Base-by-base conservation (phyloP, 2,113 vertebrate genomes). In the Poeciliopsis occidentalis region DNA sequence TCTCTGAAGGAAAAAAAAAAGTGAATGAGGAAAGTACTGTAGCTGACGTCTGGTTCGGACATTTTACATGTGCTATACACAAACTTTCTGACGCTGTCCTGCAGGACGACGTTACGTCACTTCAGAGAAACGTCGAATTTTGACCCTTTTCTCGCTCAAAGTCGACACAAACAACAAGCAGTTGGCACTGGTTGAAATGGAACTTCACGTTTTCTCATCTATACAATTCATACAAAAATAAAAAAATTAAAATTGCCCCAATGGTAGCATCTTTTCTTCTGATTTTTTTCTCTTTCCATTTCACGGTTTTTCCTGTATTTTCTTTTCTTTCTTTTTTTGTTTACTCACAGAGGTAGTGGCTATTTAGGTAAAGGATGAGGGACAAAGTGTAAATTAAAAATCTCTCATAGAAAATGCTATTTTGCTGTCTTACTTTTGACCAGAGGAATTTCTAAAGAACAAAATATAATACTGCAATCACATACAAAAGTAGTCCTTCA, bases 401-500 rank as follows among this genome's bases (percentile, higher is more conserved):
- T 92, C 90, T 92, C 86, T 89, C 89, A 89, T 94, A 94, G 87
- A 94, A 95, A 94, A 95, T 90, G 89, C 92, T 86, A 85, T 57
- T 57, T 24, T n/a, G 22, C n/a, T 57, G 51, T 57, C 82, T 92
- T 54, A 75, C 86, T 91, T 89, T 91, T 91, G 88, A 94, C 84
- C 89, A 88, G 89, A 93, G 85, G 89, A 93, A 93, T 93, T 87
- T 91, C 88, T 92, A 90, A 93, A 92, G 90, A 94, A 94, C 93
- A 94, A 94, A 95, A 95, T 95, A 96, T 96, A 98, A 97, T 96
- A 98, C 96, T 98, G 97, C 95, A 94, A 93, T 97, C 96, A 97
- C 96, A 96, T 98, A 98, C 95, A 98, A 98, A 98, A 98, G 96
- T 97, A 97, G 95, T 98, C 96, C 96, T 97, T 97, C 96, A 96